Percentiles rank a stretch among this genome's conserved stretches.
Conservation (phyloP, 2,113 vertebrate genomes). For the Eptesicus fuscus region DNA sequence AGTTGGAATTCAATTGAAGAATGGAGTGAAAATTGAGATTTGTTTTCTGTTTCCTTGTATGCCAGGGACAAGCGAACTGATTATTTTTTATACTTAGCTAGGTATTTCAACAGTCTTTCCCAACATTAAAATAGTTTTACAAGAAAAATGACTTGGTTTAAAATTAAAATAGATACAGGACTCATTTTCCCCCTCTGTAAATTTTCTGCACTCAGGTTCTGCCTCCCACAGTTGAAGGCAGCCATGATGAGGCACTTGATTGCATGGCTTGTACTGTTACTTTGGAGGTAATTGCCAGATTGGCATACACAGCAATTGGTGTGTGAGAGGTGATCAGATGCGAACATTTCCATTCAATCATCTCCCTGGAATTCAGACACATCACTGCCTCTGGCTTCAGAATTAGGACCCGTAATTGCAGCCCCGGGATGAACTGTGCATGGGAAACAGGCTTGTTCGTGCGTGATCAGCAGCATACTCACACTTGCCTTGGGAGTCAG, state of each 20-base stretch:
- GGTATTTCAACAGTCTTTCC: slow-evolving; percentile 52
- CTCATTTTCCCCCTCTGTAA: slow-evolving; percentile 14
- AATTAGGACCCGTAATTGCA: slow-evolving; percentile 64
- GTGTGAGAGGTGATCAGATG: slow-evolving; percentile 66
- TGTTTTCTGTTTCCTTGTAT: slow-evolving; percentile 19
- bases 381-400: slow-evolving; percentile 63
- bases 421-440: slow-evolving; percentile 5
- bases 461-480: neutral
- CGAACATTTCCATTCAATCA: slow-evolving; percentile 63
- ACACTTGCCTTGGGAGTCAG: neutral
- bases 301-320: slow-evolving; percentile 65
- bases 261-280: slow-evolving; percentile 65
- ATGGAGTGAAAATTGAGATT: neutral
- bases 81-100: slow-evolving; percentile 48
- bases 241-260: slow-evolving; percentile 65
- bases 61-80: neutral
- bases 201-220: slow-evolving; percentile 62
- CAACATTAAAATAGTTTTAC: slow-evolving; percentile 62
- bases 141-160: slow-evolving; percentile 68
- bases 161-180: slow-evolving; percentile 70
- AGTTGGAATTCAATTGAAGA: neutral
- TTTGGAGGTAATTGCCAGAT: slow-evolving; percentile 70
- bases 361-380: slow-evolving; percentile 66
- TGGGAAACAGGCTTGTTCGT: slow-evolving; percentile 23
- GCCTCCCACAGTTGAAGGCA: slow-evolving; percentile 63